Conservation (phyloP, 2,797 vertebrate genomes). For the Phrynocephalus forsythii region DNA sequence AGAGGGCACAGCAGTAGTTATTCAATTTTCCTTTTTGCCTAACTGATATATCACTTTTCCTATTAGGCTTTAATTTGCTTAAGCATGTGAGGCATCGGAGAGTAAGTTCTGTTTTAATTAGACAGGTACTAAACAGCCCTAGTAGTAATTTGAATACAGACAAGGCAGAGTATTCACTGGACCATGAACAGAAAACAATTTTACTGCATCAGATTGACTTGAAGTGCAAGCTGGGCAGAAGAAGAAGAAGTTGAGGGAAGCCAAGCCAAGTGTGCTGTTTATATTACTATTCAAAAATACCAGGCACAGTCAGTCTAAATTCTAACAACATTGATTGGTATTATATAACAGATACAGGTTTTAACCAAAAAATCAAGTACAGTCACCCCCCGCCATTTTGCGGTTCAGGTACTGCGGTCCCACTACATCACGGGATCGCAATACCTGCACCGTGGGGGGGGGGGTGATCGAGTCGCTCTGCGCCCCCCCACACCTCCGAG, state of each 20-base stretch:
- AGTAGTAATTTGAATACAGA: conserved; percentile 73
- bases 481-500: no score
- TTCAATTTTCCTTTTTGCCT: conserved; percentile 70
- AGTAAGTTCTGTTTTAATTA: conserved; percentile 76
- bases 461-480: no score
- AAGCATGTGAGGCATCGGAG: conserved; percentile 70
- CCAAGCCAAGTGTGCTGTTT: no score
- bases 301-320: no score
- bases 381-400: no score
- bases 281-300: no score
- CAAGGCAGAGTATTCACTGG: conserved; percentile 68
- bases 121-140: conserved; percentile 73
- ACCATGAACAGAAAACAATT: conserved; percentile 68
- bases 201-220: conserved; percentile 53
- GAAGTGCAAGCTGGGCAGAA: conserved; percentile 5
- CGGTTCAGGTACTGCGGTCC: no score
- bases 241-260: background rate
- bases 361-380: no score
- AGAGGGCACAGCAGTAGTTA: conserved; percentile 53
- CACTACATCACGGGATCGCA: no score
- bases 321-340: no score
- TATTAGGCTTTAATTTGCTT: conserved; percentile 75
- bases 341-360: no score
- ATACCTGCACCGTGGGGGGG: no score
- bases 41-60: conserved; percentile 72